Evolutionary conservation across 1,140 invertebrate genomes (phyloP), one percentile per base, ranked within the genome.

Genomic region (Contarinia nasturtii): DNA sequence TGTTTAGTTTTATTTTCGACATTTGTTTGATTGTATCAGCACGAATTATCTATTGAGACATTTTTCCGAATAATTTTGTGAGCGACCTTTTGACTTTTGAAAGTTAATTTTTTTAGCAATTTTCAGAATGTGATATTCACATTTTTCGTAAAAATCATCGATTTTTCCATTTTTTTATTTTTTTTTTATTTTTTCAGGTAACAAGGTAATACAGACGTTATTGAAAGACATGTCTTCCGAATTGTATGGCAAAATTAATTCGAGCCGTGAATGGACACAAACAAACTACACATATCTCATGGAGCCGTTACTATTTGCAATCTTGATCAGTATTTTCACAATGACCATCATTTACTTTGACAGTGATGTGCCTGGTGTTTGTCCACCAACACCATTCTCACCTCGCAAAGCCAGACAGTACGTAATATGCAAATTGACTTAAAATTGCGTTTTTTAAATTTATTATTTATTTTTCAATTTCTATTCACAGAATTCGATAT

Each of bases 271-370:
- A 38, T 38, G 36, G 36, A 14, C 15, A 38, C 15, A 14, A n/a
- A 14, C 14, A 5, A 38, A 38, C 15, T 38, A 38, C 14, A 12
- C 5, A 5, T 38, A n/a, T 14, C 36, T 38, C 5, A 14, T 14
- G 57, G 51, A 61, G 18, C 60, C 63, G 14, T n/a, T 55, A 7
- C 8, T 61, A 7, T 61, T 60, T 51, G 63, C 61, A 1, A 38
- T 55, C 20, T 36, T 62, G 27, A 51, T 53, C 14, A 57, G 58
- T 1, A 59, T 57, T 37, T 67, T 70, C 48, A 66, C 60, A 5
- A 68, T 62, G 53, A 52, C 61, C 20, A 60, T 69, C 42, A 65
- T 70, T 12, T 71, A 68, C 56, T 57, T 70, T 45, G 69, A 71
- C 52, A 70, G 68, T 18, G 57, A 58, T 45, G 55, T 64, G 20